phyloP scores from a whole-genome alignment of 1,140 invertebrate genomes.

The Cheumatopsyche charites region DNA sequence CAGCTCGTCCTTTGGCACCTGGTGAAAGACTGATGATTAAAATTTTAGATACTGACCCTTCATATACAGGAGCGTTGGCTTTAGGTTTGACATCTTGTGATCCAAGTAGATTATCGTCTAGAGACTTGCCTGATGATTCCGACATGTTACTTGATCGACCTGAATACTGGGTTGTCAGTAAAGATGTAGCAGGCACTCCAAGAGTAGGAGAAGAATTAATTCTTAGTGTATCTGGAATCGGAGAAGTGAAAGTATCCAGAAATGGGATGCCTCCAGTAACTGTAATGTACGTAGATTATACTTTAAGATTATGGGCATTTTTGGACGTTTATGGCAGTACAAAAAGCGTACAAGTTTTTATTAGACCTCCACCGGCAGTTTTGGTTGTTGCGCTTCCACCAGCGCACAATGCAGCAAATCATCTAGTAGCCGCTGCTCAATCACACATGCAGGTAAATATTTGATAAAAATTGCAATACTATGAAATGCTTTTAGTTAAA shows the following conservation, averaged over 20 bases:
- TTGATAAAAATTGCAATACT: no score
- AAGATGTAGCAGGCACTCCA: constrained; percentile 86
- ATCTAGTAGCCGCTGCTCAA: constrained; percentile 48
- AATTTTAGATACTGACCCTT: constrained; percentile 81
- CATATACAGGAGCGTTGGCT: constrained; percentile 87
- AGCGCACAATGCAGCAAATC: constrained; percentile 53
- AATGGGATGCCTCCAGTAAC: constrained; percentile 82
- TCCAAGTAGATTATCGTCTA: constrained; percentile 72
- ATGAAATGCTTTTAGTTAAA: not conserved
- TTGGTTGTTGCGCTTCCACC: constrained; percentile 79
- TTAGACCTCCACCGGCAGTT: constrained; percentile 63
- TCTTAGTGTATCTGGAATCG: constrained; percentile 82
- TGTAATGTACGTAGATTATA: constrained; percentile 95
- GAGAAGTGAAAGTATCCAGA: constrained; percentile 81
- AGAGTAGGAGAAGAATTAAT: constrained; percentile 88
- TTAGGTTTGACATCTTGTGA: constrained; percentile 94
- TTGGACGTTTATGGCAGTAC: constrained; percentile 96
- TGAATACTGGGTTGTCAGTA: constrained; percentile 96
- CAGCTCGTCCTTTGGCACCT: constrained; percentile 79
- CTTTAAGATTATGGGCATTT: constrained; percentile 89
- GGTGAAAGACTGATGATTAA: constrained; percentile 89
- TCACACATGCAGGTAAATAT: constrained; percentile 31
- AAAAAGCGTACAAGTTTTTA: constrained; percentile 71
- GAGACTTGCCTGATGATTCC: constrained; percentile 90
- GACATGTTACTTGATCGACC: constrained; percentile 91